A percentile compares a stretch with the other conserved stretches of the same genome.
Conservation (phyloP, 2,113 vertebrate species). For the Anoura caudifer region DNA sequence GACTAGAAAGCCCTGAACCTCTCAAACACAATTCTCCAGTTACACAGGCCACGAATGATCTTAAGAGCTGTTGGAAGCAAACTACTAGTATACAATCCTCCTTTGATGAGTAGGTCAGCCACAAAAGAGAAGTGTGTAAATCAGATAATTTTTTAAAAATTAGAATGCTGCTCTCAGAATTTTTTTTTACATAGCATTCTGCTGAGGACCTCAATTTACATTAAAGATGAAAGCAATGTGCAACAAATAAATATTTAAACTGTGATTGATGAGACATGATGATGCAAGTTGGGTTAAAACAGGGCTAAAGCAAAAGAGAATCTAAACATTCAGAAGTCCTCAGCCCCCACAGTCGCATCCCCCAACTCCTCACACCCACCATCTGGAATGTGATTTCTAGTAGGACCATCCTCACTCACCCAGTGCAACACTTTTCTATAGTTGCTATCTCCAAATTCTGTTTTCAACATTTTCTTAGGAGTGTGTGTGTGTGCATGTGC, state of each 20-base stretch:
- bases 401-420: no score
- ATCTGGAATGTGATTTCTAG: neutral
- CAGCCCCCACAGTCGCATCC: neutral
- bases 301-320: neutral
- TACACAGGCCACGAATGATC: neutral
- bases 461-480: neutral
- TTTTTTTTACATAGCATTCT: neutral
- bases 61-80: constrained; percentile 37
- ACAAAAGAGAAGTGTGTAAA: constrained; percentile 48
- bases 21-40: constrained; percentile 4
- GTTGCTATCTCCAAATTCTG: neutral
- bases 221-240: constrained; percentile 34
- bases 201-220: constrained; percentile 39
- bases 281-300: constrained; percentile 3
- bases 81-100: neutral
- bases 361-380: neutral
- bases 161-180: neutral
- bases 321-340: neutral
- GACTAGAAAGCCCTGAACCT: neutral
- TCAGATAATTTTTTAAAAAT: constrained; percentile 10
- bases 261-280: constrained; percentile 37
- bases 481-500: neutral
- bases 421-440: neutral
- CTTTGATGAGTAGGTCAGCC: neutral
- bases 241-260: constrained; percentile 61